Base-by-base conservation (phyloP, 2,113 vertebrate genomes). In the Paralichthys olivaceus region DNA sequence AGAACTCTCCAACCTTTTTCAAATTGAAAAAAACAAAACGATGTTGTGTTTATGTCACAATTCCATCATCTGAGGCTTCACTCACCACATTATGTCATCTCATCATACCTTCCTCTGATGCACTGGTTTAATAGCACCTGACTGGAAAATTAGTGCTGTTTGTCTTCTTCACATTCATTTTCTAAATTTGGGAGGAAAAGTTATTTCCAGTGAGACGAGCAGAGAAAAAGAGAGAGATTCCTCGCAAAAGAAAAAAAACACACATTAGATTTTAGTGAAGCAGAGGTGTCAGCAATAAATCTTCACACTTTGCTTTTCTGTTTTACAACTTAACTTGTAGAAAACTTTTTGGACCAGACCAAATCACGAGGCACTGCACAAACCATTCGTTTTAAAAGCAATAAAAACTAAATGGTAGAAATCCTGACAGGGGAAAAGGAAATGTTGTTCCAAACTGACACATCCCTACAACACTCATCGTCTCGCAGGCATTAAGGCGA, bases 341-440 rank as follows among this genome's bases (percentile, higher is more conserved):
- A 53, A 53, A 53, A 53, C 51, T 22, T 53, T 22, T 0, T 20
- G 1, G n/a, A 49, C n/a, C 28, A 37, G 12, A 43, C 4, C 69
- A 22, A 4, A 61, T 8, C 9, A 6, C 17, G 19, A 56, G 53
- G 11, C 9, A 56, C 25, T 62, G 11, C 26, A 56, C 0, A 58
- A 57, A 56, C 5, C 17, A 14, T 53, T 64, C 53, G 26, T 70
- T 64, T 13, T 65, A 5, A 68, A 73, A 69, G 49, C 0, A 2
- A 74, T 29, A 49, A 49, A 60, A 80, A 47, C 5, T 25, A 58
- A 77, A 77, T 64, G 47, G 0, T 23, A 4, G 20, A 47, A 78
- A 80, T 19, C 28, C 29, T 49, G 11, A 9, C 0, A 4, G 47
- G 67, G 32, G 1, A 32, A 75, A 26, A 64, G 26, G 7, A 69